These are phyloP conservation scores for Scaptomyza tumidula DNA, from an alignment of 2,888 invertebrate genomes.

Conservation along the genomic window DNA sequence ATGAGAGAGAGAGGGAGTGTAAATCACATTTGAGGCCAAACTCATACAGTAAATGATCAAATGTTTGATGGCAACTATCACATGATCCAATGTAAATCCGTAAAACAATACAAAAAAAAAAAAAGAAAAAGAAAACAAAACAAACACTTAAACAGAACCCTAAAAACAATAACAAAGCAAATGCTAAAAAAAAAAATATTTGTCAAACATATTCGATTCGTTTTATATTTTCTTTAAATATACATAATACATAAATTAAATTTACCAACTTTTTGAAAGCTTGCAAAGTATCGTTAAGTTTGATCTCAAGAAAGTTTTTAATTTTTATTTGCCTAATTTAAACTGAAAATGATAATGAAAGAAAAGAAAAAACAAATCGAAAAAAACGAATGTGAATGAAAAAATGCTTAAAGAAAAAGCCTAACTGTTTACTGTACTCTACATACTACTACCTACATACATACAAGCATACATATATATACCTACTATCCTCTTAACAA, in stretches of 20 bases:
- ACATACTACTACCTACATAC: constrained; percentile 66
- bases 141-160: constrained; percentile 32
- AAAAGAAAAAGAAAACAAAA: too few species aligned
- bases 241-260: constrained; percentile 38
- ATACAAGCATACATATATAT: constrained; percentile 47
- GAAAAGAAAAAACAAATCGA: constrained; percentile 20
- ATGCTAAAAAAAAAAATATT: constrained; percentile 23
- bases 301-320: constrained; percentile 79
- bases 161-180: constrained; percentile 9
- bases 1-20: constrained; percentile 18
- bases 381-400: constrained; percentile 27
- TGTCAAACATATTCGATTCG: constrained; percentile 39
- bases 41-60: constrained; percentile 40
- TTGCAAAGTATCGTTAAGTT: constrained; percentile 77
- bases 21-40: constrained; percentile 38
- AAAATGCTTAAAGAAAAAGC: constrained; percentile 56
- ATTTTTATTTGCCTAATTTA: constrained; percentile 70
- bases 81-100: constrained; percentile 51
- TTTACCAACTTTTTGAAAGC: constrained; percentile 63
- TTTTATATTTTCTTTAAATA: constrained; percentile 40
- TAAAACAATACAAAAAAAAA: constrained; percentile 17
- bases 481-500: constrained; percentile 43
- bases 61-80: constrained; percentile 29
- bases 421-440: constrained; percentile 75
- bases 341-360: constrained; percentile 46